A percentile compares a stretch with the other conserved stretches of the same genome.
Conservation (phyloP, 1,140 invertebrate species). For the Neocloeon triangulifer region DNA sequence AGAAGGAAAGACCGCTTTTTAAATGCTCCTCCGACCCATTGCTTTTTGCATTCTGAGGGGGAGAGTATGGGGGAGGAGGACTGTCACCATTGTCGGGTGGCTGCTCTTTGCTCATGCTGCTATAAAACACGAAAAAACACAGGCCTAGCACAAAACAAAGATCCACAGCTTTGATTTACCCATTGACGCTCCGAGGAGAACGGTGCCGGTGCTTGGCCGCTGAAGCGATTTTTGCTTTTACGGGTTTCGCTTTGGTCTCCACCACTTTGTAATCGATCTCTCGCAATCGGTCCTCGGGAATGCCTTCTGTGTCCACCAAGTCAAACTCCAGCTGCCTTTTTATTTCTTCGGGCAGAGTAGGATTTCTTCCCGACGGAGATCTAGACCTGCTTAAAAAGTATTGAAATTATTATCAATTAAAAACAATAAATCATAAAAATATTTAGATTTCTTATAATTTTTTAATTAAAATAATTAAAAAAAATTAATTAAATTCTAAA, state of each 20-base stretch:
- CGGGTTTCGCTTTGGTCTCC: constrained; percentile 18
- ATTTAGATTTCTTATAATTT: too few relatives aligned
- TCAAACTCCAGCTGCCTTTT: constrained; percentile 65
- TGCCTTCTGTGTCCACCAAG: constrained; percentile 65
- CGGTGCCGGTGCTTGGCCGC: constrained; percentile 7
- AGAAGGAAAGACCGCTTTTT: background rate
- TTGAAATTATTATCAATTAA: too few relatives aligned
- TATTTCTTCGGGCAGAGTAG: constrained; percentile 42
- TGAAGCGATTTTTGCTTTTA: constrained; percentile 11
- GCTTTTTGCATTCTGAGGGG: constrained; percentile 9
- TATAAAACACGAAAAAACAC: constrained; percentile 4
- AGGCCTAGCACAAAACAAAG: background rate
- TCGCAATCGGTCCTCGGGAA: constrained; percentile 67
- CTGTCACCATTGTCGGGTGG: constrained; percentile 14
- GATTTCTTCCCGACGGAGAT: constrained; percentile 39
- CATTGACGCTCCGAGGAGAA: constrained; percentile 6
- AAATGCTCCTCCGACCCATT: background rate
- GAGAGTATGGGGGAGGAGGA: constrained; percentile 16
- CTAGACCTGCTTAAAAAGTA: constrained; percentile 35
- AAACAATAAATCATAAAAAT: too few relatives aligned
- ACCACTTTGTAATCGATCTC: constrained; percentile 87
- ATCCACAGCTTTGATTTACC: constrained; percentile 5
- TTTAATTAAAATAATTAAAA: too few relatives aligned
- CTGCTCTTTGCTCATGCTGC: constrained; percentile 13
- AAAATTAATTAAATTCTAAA: too few relatives aligned